These are phyloP conservation scores for Stegodyphus dumicola DNA, from an alignment of 1,140 invertebrate species.

Conservation along the genomic window DNA sequence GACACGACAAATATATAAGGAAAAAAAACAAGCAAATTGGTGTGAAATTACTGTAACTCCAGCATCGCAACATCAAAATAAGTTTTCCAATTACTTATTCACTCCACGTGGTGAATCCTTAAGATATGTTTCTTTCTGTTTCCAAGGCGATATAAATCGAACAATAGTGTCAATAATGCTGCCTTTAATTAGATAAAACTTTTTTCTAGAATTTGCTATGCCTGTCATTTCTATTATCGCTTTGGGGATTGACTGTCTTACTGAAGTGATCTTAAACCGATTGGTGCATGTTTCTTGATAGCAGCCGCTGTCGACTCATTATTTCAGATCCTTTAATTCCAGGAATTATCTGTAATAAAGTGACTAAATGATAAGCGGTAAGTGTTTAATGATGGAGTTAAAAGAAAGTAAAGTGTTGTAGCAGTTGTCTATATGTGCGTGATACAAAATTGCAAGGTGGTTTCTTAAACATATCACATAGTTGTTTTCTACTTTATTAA, in stretches of 20 bases:
- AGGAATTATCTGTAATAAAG: not conserved
- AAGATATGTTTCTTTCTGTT: not conserved
- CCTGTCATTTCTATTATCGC: not conserved
- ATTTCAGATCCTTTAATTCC: not conserved
- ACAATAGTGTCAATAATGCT: not conserved
- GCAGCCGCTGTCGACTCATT: not conserved
- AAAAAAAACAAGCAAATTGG: too few species aligned
- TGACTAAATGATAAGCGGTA: slow-evolving; percentile 9
- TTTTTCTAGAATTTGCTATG: not conserved
- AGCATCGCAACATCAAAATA: not conserved
- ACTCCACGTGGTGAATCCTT: slow-evolving; percentile 10
- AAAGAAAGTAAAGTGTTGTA: not conserved
- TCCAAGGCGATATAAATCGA: not conserved
- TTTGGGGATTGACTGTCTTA: not conserved
- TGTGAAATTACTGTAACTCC: too few species aligned
- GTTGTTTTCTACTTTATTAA: too few species aligned
- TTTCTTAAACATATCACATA: too few species aligned
- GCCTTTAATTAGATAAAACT: not conserved
- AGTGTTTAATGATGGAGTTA: slow-evolving; percentile 22
- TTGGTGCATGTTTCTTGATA: not conserved
- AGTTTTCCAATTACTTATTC: slow-evolving; percentile 12
- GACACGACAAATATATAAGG: too few species aligned
- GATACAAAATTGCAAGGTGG: too few species aligned
- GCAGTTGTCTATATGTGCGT: too few species aligned
- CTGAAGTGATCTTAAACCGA: not conserved